Evolutionary conservation across 2,888 invertebrate species (phyloP).

Genomic region (Morinoia aosen): DNA sequence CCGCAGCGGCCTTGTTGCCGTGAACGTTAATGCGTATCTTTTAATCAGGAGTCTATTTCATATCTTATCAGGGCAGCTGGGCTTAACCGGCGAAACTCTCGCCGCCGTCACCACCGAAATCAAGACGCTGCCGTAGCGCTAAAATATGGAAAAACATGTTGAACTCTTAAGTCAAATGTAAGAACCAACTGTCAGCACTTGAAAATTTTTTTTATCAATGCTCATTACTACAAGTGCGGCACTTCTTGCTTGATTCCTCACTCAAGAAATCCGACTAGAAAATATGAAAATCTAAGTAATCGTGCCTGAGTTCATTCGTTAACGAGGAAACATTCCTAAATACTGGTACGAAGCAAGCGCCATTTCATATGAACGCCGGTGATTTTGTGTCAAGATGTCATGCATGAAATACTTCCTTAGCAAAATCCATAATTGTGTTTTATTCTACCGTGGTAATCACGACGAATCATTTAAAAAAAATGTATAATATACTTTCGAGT

Average conservation of each 20-base stretch:
- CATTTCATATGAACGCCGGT: too few relatives aligned
- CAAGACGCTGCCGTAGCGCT: neutral
- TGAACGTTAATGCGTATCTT: neutral
- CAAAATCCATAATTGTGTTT: too few relatives aligned
- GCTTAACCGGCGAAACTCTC: neutral
- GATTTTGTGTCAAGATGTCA: too few relatives aligned
- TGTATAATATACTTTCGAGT: too few relatives aligned
- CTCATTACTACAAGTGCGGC: neutral
- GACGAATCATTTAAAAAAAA: too few relatives aligned
- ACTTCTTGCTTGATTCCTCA: neutral
- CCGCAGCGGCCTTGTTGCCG: neutral
- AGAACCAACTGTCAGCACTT: too few relatives aligned
- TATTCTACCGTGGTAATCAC: too few relatives aligned
- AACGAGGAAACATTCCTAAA: too few relatives aligned
- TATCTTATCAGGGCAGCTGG: neutral
- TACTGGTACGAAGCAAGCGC: too few relatives aligned
- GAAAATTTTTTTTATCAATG: neutral
- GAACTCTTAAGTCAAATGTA: neutral
- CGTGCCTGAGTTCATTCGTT: too few relatives aligned
- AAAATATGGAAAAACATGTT: neutral
- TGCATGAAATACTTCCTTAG: too few relatives aligned
- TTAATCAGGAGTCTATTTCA: neutral
- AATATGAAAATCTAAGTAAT: too few relatives aligned
- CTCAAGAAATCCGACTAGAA: neutral
- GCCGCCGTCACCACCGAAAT: neutral